phyloP scores from a whole-genome alignment of 2,888 invertebrate genomes.

The Tetragonisca angustula region DNA sequence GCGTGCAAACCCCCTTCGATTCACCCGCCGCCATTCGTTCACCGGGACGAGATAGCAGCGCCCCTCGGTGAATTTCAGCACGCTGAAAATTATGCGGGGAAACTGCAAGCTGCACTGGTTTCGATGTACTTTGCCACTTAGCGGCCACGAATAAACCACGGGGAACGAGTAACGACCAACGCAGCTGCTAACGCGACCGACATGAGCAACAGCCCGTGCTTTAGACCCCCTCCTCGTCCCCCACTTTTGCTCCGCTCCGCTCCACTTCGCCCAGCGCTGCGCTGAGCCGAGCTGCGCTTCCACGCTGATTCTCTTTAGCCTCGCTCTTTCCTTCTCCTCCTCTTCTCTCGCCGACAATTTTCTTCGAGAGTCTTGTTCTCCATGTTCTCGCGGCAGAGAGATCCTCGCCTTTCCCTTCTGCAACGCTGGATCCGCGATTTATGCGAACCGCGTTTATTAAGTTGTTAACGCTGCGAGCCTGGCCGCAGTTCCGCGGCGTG shows the following conservation, averaged over 20 bases:
- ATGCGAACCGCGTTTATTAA: background rate
- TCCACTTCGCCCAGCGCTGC: background rate
- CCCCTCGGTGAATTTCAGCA: constrained; percentile 32
- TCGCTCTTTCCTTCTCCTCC: background rate
- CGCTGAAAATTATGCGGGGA: constrained; percentile 58
- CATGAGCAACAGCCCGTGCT: constrained; percentile 58
- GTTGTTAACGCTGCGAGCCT: background rate
- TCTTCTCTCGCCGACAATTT: constrained; percentile 1
- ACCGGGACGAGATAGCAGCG: constrained; percentile 24
- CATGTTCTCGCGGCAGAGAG: background rate
- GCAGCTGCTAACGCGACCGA: constrained; percentile 66
- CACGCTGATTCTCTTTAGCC: background rate
- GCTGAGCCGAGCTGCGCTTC: background rate
- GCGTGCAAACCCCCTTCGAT: background rate
- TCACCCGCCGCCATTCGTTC: constrained; percentile 7
- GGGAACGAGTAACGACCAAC: constrained; percentile 65
- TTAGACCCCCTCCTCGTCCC: background rate
- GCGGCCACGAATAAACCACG: constrained; percentile 67
- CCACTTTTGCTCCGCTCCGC: background rate
- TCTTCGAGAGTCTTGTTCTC: background rate
- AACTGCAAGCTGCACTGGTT: constrained; percentile 58
- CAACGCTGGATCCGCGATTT: background rate
- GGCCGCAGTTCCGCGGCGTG: too few relatives aligned
- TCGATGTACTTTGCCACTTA: constrained; percentile 69
- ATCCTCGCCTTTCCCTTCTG: background rate